Base-by-base conservation (phyloP, 2,888 invertebrate species). In the Bimastos eiseni region DNA sequence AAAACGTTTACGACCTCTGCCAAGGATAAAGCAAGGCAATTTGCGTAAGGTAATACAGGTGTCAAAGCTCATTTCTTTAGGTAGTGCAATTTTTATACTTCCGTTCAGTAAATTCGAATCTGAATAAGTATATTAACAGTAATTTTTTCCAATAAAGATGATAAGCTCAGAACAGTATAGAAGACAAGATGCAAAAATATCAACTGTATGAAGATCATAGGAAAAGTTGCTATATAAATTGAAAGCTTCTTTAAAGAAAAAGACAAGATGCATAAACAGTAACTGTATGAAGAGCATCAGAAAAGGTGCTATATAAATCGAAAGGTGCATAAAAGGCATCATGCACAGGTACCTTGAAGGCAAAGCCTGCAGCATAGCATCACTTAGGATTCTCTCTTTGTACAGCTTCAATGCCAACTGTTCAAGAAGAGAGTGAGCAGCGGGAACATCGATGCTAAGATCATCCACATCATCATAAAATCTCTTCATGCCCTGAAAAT, bases 401-500 rank as follows among this genome's bases (percentile, higher is more conserved):
- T 96, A 96, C 95, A 98, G 97, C 92, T 97, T 96, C 94, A 97
- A 97, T 93, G 97, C 97, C 95, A 98, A 97, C 92, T 97, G 96
- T 95, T 98, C 98, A 94, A 98, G 96, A 95, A 98, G 97, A 88
- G 97, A 97, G 95, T 98, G 97, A 17, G 98, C 98, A 93, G 97
- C 96, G 90, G 98, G 98, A 93, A 98, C 98, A 95, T 98, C 98
- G 95, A 98, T 96, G 92, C 97, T 97, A 94, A 98, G 98, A 95
- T 98, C 98, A 0, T 97, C 96, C 96, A 98, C 97, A 95, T 98
- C 97, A 93, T 98, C 97, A 94, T 97, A 97, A 86, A 98, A 97
- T 90, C 98, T 96, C 93, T 97, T 96, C 95, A 98, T 98, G 90
- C 98, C 98, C 97, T 97, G 95, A 70, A 70, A 70, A 70, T 8